Conservation (phyloP, 2,888 invertebrate genomes). For the Aelia acuminata region DNA sequence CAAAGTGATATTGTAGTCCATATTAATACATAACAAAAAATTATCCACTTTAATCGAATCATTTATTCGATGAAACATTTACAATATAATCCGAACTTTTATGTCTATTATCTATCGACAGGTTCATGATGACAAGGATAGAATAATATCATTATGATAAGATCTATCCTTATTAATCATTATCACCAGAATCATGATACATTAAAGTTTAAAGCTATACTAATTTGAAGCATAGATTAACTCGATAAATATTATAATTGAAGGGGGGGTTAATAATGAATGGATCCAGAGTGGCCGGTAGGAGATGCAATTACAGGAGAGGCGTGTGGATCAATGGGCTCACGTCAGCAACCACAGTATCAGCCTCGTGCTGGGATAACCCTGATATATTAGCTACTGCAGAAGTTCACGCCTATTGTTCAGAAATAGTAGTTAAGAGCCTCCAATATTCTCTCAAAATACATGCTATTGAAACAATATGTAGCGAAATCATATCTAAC, state of each 20-base stretch:
- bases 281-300: not conserved
- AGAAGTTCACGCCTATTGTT: not conserved
- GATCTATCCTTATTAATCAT: not conserved
- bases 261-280: not conserved
- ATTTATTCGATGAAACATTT: too few relatives aligned
- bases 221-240: too few relatives aligned
- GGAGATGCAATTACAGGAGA: constrained; percentile 12
- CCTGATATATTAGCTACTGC: not conserved
- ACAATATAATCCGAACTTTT: too few relatives aligned
- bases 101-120: too few relatives aligned
- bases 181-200: not conserved
- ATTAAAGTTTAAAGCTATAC: too few relatives aligned
- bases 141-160: too few relatives aligned
- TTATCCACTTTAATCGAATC: too few relatives aligned
- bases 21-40: too few relatives aligned
- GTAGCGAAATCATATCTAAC: not conserved
- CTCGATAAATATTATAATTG: not conserved
- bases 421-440: not conserved
- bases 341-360: constrained; percentile 16
- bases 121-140: too few relatives aligned
- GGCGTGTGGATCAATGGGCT: not conserved
- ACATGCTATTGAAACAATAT: not conserved
- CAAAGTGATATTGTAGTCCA: too few relatives aligned
- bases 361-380: not conserved
- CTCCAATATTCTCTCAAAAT: not conserved